Conservation (phyloP, 1,140 invertebrate genomes). For the Colletes gigas region DNA sequence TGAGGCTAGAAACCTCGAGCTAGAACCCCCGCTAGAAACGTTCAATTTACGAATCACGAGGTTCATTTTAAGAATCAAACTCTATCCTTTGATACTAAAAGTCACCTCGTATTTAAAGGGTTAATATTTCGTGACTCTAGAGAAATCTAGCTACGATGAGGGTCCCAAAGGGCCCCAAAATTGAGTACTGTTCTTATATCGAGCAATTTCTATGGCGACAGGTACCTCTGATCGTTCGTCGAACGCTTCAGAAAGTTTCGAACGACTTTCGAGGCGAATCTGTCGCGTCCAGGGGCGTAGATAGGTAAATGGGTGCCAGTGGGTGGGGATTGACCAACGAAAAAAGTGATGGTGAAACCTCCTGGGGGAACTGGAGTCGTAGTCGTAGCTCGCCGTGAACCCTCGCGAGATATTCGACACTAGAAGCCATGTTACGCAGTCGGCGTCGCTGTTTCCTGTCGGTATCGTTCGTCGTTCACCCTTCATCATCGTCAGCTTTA, state of each 20-base stretch:
- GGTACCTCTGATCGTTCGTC: neutral
- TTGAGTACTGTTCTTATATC: too few relatives aligned
- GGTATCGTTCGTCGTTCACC: constrained; percentile 29
- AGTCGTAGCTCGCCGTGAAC: constrained; percentile 37
- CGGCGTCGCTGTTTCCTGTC: constrained; percentile 40
- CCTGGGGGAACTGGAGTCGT: neutral
- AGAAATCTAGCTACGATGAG: too few relatives aligned
- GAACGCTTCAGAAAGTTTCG: neutral
- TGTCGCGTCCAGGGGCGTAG: neutral
- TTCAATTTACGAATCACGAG: too few relatives aligned
- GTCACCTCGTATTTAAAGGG: too few relatives aligned
- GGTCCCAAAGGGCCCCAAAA: too few relatives aligned
- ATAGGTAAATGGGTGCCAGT: constrained; percentile 21
- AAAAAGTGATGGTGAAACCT: constrained; percentile 25
- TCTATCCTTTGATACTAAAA: too few relatives aligned
- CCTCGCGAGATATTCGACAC: constrained; percentile 65
- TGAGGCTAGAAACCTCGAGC: too few relatives aligned
- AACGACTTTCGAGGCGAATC: neutral
- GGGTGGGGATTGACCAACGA: neutral
- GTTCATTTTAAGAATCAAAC: too few relatives aligned
- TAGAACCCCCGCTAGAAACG: too few relatives aligned
- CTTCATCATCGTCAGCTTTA: constrained; percentile 45
- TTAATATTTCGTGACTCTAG: too few relatives aligned
- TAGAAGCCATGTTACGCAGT: constrained; percentile 62
- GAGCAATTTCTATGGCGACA: neutral